These are phyloP conservation scores for Linnaemya tessellans DNA, from an alignment of 2,888 invertebrate genomes.

Conservation along the genomic window DNA sequence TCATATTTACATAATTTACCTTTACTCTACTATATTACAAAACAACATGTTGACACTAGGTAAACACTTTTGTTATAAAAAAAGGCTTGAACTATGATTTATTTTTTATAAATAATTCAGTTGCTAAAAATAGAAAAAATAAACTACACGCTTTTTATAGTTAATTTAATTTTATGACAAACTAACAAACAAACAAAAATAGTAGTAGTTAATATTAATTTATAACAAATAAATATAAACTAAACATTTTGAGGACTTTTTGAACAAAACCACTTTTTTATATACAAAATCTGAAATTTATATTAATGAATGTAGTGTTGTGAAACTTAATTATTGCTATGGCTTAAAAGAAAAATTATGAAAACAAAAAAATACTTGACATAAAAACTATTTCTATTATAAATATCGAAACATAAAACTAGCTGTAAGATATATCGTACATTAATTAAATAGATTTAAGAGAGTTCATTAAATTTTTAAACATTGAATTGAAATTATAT, in stretches of 20 bases:
- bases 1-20: constrained; percentile 13
- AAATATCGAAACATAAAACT: constrained; percentile 23
- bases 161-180: constrained; percentile 63
- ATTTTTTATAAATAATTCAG: constrained; percentile 12
- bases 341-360: constrained; percentile 59
- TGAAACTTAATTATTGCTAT: constrained; percentile 74
- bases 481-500: constrained; percentile 3
- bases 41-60: constrained; percentile 10
- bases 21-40: constrained; percentile 18
- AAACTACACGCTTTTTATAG: constrained; percentile 68
- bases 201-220: constrained; percentile 22
- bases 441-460: constrained; percentile 53
- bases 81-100: constrained; percentile 3
- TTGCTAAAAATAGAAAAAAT: constrained; percentile 58
- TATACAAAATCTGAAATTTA: constrained; percentile 42
- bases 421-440: constrained; percentile 37
- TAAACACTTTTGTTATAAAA: neutral
- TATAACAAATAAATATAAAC: constrained; percentile 28
- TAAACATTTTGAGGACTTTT: constrained; percentile 36
- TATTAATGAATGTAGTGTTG: constrained; percentile 81
- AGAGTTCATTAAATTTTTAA: constrained; percentile 45
- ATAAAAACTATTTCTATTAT: constrained; percentile 31
- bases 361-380: constrained; percentile 34
- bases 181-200: constrained; percentile 13
- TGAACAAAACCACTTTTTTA: constrained; percentile 23